A percentile compares a stretch with the other conserved stretches of the same genome.
phyloP scores from a whole-genome alignment of 2,888 invertebrate genomes.

The Aquatica leii region DNA sequence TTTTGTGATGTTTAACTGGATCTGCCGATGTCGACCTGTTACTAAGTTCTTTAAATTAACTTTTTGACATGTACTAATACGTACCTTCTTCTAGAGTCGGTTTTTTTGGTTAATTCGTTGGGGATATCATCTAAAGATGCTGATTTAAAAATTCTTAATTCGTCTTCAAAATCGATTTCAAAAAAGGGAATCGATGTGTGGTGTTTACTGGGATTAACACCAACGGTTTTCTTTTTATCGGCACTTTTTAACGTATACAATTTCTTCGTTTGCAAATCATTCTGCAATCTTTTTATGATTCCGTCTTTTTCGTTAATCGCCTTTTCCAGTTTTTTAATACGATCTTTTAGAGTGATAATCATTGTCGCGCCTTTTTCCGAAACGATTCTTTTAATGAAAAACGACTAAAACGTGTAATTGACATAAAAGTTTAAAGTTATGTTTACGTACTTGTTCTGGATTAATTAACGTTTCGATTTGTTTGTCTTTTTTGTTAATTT shows the following conservation, averaged over 20 bases:
- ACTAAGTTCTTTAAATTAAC: too few relatives aligned
- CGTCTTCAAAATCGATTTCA: background rate
- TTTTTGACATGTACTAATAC: too few relatives aligned
- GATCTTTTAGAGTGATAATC: conserved; percentile 39
- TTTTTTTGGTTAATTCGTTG: background rate
- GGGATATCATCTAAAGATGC: too few relatives aligned
- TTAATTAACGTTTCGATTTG: conserved; percentile 49
- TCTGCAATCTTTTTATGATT: conserved; percentile 38
- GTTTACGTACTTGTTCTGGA: conserved; percentile 41
- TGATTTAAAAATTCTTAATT: too few relatives aligned
- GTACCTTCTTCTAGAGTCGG: background rate
- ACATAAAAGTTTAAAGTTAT: background rate
- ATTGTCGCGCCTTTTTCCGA: conserved; percentile 42
- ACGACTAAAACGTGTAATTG: conserved; percentile 32
- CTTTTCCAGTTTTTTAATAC: conserved; percentile 36
- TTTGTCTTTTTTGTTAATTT: conserved; percentile 48
- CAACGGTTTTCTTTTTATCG: conserved; percentile 9
- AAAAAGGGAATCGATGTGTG: conserved; percentile 1
- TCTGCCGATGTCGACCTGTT: too few relatives aligned
- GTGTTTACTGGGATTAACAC: background rate
- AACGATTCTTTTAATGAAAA: conserved; percentile 38
- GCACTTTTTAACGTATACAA: conserved; percentile 27
- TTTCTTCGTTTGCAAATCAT: conserved; percentile 36
- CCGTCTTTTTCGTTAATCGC: conserved; percentile 35
- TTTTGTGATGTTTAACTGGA: too few relatives aligned